These are phyloP conservation scores for Diarsia mendica DNA, from an alignment of 2,888 invertebrate genomes.

Conservation along the genomic window DNA sequence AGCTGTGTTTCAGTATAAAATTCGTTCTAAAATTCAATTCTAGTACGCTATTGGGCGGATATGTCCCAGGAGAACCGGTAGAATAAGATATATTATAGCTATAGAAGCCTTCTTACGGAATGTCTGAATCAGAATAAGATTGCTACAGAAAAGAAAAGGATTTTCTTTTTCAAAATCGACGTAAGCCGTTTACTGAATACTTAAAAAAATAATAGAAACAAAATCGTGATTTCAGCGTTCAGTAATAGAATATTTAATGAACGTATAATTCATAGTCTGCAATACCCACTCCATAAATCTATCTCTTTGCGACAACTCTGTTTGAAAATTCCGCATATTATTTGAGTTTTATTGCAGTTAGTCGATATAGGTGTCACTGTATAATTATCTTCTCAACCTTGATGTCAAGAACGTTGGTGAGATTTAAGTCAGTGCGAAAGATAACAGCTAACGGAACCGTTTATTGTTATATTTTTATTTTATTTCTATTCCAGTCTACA, in stretches of 20 bases:
- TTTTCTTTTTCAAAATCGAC: conserved; percentile 9
- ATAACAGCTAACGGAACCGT: too few relatives aligned
- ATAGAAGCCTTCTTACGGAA: conserved; percentile 42
- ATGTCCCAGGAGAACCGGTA: not conserved
- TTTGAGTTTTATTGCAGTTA: not conserved
- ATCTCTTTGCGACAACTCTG: not conserved
- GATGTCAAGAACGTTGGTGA: too few relatives aligned
- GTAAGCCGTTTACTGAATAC: conserved; percentile 17
- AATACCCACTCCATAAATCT: conserved; percentile 17
- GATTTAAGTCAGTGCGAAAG: too few relatives aligned
- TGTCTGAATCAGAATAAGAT: conserved; percentile 54
- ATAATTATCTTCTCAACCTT: too few relatives aligned
- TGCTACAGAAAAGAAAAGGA: conserved; percentile 6
- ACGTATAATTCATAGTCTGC: not conserved
- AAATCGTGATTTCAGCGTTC: conserved; percentile 7
- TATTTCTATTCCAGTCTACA: too few relatives aligned
- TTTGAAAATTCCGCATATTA: conserved; percentile 10
- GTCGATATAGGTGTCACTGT: not conserved
- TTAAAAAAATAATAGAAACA: conserved; percentile 16
- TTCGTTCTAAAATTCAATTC: not conserved
- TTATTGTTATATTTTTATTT: too few relatives aligned
- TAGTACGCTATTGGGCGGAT: not conserved
- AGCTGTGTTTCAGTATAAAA: not conserved
- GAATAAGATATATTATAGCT: not conserved
- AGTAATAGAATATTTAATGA: not conserved